A percentile compares a stretch with the other conserved stretches of the same genome.
These are phyloP conservation scores for Nannospalax galili DNA, from an alignment of 2,113 vertebrate genomes.

Conservation along the genomic window DNA sequence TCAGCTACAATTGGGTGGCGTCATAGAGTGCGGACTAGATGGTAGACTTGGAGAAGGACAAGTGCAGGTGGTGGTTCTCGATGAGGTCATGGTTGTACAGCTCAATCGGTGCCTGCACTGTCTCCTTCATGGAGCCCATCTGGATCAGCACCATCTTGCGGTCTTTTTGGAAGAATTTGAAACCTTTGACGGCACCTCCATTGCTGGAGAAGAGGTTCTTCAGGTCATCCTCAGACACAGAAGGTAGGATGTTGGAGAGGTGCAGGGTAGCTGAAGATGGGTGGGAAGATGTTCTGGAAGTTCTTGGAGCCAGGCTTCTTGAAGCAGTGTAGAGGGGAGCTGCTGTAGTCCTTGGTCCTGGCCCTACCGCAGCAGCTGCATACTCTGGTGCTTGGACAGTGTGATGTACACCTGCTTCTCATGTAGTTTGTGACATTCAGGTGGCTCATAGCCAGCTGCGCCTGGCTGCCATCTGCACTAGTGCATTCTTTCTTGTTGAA, in stretches of 20 bases:
- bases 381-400: slow-evolving; percentile 94
- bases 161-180: slow-evolving; percentile 99
- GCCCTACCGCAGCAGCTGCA: slow-evolving; percentile 94
- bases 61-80: slow-evolving; percentile 95
- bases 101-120: slow-evolving; percentile 95
- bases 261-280: slow-evolving; percentile 96
- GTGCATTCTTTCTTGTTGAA: slow-evolving; percentile 98
- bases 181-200: slow-evolving; percentile 92
- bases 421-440: slow-evolving; percentile 93
- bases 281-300: slow-evolving; percentile 97
- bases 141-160: slow-evolving; percentile 99
- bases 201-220: slow-evolving; percentile 93
- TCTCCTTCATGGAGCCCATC: slow-evolving; percentile 97
- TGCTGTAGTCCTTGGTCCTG: slow-evolving; percentile 96
- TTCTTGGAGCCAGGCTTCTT: slow-evolving; percentile 99
- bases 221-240: slow-evolving; percentile 94
- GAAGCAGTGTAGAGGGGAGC: slow-evolving; percentile 95
- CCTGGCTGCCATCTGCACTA: slow-evolving; percentile 92
- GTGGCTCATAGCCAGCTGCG: slow-evolving; percentile 93
- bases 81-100: slow-evolving; percentile 98
- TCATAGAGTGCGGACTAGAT: slow-evolving; percentile 87
- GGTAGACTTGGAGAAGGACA: slow-evolving; percentile 98
- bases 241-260: slow-evolving; percentile 96
- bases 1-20: slow-evolving; percentile 82
- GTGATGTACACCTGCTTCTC: slow-evolving; percentile 94